A percentile compares a stretch with the other conserved stretches of the same genome.
Conservation (phyloP, 2,888 invertebrate genomes). For the Microplitis deprimator region DNA sequence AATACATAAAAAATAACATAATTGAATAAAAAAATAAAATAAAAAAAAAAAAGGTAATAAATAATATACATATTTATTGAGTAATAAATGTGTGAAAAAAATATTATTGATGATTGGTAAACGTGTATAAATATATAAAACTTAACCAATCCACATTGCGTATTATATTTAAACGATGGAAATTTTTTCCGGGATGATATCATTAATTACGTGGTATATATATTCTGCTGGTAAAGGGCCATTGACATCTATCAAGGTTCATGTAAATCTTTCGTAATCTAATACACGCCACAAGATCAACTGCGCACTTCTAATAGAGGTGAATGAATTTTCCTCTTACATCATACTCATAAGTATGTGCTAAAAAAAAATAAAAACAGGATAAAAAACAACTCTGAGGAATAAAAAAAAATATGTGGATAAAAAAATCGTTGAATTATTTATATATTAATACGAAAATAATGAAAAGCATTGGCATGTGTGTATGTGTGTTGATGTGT, state of each 20-base stretch:
- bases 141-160: neutral
- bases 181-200: slow-evolving; percentile 8
- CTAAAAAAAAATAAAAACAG: neutral
- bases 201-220: slow-evolving; percentile 2
- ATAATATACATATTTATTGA: slow-evolving; percentile 5
- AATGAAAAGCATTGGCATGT: slow-evolving; percentile 1
- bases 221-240: slow-evolving; percentile 43
- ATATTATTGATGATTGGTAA: neutral
- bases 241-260: slow-evolving; percentile 45
- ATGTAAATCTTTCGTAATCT: slow-evolving; percentile 46
- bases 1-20: neutral
- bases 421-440: neutral
- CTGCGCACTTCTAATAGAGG: slow-evolving; percentile 15
- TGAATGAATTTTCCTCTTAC: slow-evolving; percentile 17
- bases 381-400: neutral
- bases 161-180: neutral
- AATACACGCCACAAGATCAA: slow-evolving; percentile 7
- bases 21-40: neutral
- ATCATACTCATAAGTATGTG: slow-evolving; percentile 18
- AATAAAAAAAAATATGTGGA: neutral
- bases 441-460: neutral
- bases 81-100: slow-evolving; percentile 6
- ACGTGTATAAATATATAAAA: no score
- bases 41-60: slow-evolving; percentile 11
- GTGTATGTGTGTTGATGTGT: neutral